These are phyloP conservation scores for Eucera pruinosa DNA, from an alignment of 2,888 invertebrate genomes.

Conservation along the genomic window DNA sequence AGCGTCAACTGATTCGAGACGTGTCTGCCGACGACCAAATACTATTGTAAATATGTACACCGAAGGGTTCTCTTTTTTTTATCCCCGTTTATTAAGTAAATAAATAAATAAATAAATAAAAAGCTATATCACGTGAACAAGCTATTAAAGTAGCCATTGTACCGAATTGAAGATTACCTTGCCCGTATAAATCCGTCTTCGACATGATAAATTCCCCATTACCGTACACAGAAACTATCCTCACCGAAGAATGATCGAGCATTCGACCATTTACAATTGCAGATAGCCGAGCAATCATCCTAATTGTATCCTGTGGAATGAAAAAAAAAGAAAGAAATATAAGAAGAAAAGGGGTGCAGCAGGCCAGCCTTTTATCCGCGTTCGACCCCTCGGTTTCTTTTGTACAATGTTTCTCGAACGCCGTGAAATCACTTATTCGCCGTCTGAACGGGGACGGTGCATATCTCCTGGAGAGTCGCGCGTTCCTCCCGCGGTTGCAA, in stretches of 20 bases:
- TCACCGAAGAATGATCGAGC: neutral
- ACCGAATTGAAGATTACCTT: too few relatives aligned
- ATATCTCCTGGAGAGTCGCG: conserved; percentile 39
- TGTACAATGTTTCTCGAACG: conserved; percentile 21
- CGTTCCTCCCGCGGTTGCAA: conserved; percentile 63
- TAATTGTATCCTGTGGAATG: conserved; percentile 4
- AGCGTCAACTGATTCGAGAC: too few relatives aligned
- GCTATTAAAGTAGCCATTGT: too few relatives aligned
- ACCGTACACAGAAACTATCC: too few relatives aligned
- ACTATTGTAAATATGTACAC: too few relatives aligned
- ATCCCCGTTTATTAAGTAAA: too few relatives aligned
- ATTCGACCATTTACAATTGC: neutral
- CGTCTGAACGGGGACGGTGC: conserved; percentile 40
- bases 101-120: too few relatives aligned
- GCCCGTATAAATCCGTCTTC: too few relatives aligned
- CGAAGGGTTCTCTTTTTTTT: too few relatives aligned
- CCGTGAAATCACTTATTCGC: conserved; percentile 65
- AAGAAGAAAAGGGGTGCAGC: neutral
- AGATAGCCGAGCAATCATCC: neutral
- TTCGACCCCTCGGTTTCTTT: conserved; percentile 14
- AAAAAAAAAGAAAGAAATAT: too few relatives aligned
- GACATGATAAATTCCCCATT: neutral
- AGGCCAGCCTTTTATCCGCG: neutral
- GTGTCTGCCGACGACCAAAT: too few relatives aligned
- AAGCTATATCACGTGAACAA: too few relatives aligned